These are phyloP conservation scores for Clitarchus hookeri DNA, from an alignment of 2,888 invertebrate species.

Conservation along the genomic window DNA sequence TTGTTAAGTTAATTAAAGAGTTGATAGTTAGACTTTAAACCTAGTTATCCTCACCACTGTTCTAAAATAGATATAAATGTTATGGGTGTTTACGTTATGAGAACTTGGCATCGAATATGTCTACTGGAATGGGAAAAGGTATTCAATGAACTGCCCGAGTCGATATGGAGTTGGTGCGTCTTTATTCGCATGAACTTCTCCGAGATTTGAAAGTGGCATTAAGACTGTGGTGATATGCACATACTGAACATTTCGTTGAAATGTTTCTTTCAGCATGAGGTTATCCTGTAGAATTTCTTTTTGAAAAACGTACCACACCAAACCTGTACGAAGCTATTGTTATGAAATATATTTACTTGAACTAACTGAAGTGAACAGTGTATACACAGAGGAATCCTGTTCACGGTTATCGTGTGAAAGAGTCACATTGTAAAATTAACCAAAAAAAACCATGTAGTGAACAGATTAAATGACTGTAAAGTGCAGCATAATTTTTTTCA, in stretches of 20 bases:
- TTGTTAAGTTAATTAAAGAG: background rate
- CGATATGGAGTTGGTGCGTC: background rate
- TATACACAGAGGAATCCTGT: no score
- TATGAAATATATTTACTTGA: background rate
- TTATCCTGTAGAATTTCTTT: background rate
- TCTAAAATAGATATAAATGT: background rate
- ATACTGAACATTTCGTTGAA: background rate
- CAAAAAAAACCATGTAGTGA: no score
- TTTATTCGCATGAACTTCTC: background rate
- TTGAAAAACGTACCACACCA: background rate
- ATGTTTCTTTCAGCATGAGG: background rate
- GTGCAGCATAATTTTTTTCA: no score
- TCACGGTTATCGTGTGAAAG: no score
- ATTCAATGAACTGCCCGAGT: background rate
- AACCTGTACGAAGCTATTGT: background rate
- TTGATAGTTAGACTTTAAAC: background rate
- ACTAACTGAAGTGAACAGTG: no score
- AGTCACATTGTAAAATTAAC: no score
- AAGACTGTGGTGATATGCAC: background rate
- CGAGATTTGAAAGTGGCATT: background rate
- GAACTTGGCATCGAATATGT: background rate
- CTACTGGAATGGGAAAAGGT: background rate
- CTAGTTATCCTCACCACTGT: background rate
- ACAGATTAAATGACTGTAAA: no score
- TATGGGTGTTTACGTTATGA: background rate